A percentile compares a stretch with the other conserved stretches of the same genome.
Evolutionary conservation across 2,797 vertebrate genomes (phyloP).

Genomic region (Oreochromis mossambicus): DNA sequence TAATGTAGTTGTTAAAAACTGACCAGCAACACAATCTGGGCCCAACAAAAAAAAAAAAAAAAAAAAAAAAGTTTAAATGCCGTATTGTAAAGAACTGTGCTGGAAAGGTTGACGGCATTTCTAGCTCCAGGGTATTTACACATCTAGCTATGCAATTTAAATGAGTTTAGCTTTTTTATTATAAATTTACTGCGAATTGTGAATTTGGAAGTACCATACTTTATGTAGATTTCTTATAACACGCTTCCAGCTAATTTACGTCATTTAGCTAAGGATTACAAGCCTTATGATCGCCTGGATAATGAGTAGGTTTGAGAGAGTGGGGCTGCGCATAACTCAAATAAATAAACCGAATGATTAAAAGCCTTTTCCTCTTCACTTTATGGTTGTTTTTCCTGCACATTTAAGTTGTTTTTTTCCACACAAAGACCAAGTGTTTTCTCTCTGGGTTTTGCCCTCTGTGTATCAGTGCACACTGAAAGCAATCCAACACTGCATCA

Average conservation of each 20-base stretch:
- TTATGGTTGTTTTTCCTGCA: slow-evolving; percentile 1
- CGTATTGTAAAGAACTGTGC: neutral
- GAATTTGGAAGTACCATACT: neutral
- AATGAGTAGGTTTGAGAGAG: slow-evolving; percentile 14
- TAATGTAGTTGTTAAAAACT: slow-evolving; percentile 7
- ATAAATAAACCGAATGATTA: slow-evolving; percentile 3
- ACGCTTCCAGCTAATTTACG: slow-evolving; percentile 18
- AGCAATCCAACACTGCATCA: slow-evolving; percentile 38
- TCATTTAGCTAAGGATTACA: slow-evolving; percentile 15
- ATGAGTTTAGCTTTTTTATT: neutral
- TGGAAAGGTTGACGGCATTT: neutral
- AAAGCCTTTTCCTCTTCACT: neutral
- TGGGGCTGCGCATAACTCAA: neutral
- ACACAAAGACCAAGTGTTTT: slow-evolving; percentile 6
- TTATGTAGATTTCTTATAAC: neutral
- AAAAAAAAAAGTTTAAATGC: neutral
- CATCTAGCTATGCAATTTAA: neutral
- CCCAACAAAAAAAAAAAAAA: neutral
- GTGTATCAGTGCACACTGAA: slow-evolving; percentile 35
- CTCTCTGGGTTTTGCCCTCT: slow-evolving; percentile 25
- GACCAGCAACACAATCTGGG: slow-evolving; percentile 1
- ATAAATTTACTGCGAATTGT: neutral
- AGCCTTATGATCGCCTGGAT: slow-evolving; percentile 11
- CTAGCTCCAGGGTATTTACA: neutral
- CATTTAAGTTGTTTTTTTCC: slow-evolving; percentile 30